Conservation (phyloP, 2,888 invertebrate species). For the Molanna angustata region DNA sequence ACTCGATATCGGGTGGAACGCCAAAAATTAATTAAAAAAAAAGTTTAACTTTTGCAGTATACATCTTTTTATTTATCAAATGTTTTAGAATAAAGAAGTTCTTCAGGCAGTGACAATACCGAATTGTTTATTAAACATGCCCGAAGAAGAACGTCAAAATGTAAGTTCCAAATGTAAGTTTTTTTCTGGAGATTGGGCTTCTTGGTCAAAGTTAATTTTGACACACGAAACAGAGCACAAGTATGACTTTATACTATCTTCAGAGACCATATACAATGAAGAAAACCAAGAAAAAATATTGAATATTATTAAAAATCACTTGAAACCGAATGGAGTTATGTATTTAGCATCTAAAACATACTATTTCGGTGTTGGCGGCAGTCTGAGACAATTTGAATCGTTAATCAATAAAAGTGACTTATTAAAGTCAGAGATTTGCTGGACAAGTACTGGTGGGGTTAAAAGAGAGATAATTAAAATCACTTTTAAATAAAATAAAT, state of each 20-base stretch:
- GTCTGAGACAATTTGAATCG: constrained; percentile 71
- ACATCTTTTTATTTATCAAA: constrained; percentile 2
- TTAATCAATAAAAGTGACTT: constrained; percentile 53
- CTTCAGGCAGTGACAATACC: constrained; percentile 76
- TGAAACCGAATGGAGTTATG: constrained; percentile 60
- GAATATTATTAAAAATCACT: constrained; percentile 60
- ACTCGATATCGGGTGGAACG: no score
- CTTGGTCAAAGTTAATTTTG: constrained; percentile 49
- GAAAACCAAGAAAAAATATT: constrained; percentile 76
- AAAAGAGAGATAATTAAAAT: constrained; percentile 62
- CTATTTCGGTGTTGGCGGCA: constrained; percentile 96
- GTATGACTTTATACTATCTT: constrained; percentile 85
- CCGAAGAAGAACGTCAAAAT: constrained; percentile 42
- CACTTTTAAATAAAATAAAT: constrained; percentile 38
- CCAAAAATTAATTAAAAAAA: no score
- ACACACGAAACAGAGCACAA: constrained; percentile 45
- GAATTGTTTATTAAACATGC: constrained; percentile 69
- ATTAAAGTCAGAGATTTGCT: constrained; percentile 58
- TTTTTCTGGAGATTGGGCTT: constrained; percentile 74
- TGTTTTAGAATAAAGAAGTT: constrained; percentile 80
- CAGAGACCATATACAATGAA: constrained; percentile 91
- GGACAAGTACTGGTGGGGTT: constrained; percentile 64
- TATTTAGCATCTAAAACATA: constrained; percentile 86
- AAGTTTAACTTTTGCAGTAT: background rate
- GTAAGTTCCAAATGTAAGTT: constrained; percentile 52